Conservation (phyloP, 2,797 vertebrate genomes). For the Pangasius djambal region DNA sequence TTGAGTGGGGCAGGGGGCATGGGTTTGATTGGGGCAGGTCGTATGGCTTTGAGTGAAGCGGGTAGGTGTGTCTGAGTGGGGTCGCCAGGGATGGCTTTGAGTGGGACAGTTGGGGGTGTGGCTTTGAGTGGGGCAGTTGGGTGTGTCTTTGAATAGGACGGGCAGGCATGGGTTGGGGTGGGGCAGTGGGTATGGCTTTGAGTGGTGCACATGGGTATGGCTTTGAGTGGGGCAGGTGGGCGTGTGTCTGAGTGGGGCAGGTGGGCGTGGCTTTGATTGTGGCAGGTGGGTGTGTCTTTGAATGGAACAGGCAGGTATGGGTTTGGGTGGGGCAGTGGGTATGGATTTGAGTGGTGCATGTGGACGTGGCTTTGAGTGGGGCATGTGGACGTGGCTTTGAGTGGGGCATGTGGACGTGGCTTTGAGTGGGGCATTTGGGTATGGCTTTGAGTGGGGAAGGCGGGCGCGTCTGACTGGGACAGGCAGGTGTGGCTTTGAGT, state of each 20-base stretch:
- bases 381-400: accelerated
- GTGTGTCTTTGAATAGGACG: not conserved
- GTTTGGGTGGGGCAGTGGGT: too few relatives aligned
- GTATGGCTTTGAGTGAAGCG: not conserved
- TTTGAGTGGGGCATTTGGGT: not conserved
- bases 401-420: too few relatives aligned
- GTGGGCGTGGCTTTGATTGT: not conserved
- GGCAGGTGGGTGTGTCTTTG: too few relatives aligned
- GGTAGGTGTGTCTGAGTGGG: not conserved
- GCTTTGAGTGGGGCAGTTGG: not conserved
- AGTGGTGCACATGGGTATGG: too few relatives aligned
- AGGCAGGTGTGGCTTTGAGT: not conserved
- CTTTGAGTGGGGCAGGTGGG: too few relatives aligned
- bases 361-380: too few relatives aligned
- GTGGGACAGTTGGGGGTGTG: not conserved
- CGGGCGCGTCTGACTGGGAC: not conserved
- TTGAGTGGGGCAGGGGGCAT: too few relatives aligned
- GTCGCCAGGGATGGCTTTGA: not conserved
- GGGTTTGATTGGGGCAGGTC: not conserved
- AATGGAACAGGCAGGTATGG: too few relatives aligned
- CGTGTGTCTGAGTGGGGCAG: not conserved
- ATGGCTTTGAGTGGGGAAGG: not conserved
- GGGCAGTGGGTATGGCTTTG: not conserved
- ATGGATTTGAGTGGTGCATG: too few relatives aligned
- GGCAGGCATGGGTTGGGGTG: too few relatives aligned